Conservation (phyloP, 2,113 vertebrate species). For the Plecturocebus donacophilus region DNA sequence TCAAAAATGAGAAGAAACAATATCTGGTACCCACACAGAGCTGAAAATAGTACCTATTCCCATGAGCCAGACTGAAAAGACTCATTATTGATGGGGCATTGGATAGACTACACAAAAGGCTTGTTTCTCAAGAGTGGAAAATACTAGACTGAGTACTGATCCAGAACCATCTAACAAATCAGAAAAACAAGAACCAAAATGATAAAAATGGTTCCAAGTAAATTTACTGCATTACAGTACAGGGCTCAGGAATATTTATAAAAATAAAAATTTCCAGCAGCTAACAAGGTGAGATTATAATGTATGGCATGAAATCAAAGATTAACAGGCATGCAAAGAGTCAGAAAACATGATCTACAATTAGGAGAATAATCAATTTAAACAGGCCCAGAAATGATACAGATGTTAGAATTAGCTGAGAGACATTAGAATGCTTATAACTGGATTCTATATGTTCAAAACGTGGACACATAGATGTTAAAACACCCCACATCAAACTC, state of each 20-base stretch:
- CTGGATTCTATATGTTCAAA: neutral
- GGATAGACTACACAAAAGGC: neutral
- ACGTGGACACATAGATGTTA: neutral
- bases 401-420: conserved; percentile 19
- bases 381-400: neutral
- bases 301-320: conserved; percentile 37
- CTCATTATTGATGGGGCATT: conserved; percentile 30
- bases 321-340: neutral
- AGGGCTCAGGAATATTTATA: conserved; percentile 46
- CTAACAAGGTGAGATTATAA: conserved; percentile 35
- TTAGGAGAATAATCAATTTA: neutral
- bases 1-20: conserved; percentile 1
- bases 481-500: neutral
- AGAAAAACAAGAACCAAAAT: conserved; percentile 1
- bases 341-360: neutral
- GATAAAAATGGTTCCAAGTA: conserved; percentile 36
- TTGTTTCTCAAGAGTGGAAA: neutral
- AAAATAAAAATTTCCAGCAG: conserved; percentile 28
- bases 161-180: conserved; percentile 35
- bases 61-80: conserved; percentile 40
- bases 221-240: conserved; percentile 18
- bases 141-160: neutral
- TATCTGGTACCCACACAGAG: neutral
- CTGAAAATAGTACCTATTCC: conserved; percentile 28
- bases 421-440: neutral